phyloP scores from a whole-genome alignment of 1,140 invertebrate species.

The Ceratina calcarata region DNA sequence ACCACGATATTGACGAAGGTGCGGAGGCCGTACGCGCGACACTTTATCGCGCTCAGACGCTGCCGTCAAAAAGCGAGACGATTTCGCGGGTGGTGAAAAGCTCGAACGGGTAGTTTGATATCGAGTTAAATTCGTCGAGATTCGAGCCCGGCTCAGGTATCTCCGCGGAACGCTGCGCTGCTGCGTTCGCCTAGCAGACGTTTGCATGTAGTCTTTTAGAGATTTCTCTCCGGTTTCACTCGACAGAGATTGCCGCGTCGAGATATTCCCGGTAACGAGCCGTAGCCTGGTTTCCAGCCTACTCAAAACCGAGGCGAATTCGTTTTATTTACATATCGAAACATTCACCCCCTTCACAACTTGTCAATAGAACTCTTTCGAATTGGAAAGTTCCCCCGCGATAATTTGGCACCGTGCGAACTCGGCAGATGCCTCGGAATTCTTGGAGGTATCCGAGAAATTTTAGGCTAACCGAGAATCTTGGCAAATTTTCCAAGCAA shows the following conservation, averaged over 20 bases:
- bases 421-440: neutral
- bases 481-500: neutral
- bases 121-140: neutral
- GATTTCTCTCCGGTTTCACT: conserved; percentile 36
- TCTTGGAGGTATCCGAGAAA: neutral
- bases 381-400: neutral
- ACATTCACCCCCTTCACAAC: too few species aligned
- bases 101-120: neutral
- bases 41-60: neutral
- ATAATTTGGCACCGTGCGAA: neutral
- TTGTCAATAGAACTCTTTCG: neutral
- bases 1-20: neutral
- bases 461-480: neutral
- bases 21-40: neutral
- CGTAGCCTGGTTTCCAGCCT: neutral
- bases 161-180: neutral
- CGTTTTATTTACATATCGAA: too few species aligned
- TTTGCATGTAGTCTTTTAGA: conserved; percentile 25
- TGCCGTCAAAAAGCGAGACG: too few species aligned
- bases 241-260: neutral
- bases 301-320: too few species aligned
- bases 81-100: neutral
- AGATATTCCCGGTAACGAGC: conserved; percentile 2
- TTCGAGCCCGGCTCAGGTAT: neutral
- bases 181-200: neutral